These are phyloP conservation scores for Gopherus flavomarginatus DNA, from an alignment of 2,113 vertebrate genomes.

Conservation along the genomic window DNA sequence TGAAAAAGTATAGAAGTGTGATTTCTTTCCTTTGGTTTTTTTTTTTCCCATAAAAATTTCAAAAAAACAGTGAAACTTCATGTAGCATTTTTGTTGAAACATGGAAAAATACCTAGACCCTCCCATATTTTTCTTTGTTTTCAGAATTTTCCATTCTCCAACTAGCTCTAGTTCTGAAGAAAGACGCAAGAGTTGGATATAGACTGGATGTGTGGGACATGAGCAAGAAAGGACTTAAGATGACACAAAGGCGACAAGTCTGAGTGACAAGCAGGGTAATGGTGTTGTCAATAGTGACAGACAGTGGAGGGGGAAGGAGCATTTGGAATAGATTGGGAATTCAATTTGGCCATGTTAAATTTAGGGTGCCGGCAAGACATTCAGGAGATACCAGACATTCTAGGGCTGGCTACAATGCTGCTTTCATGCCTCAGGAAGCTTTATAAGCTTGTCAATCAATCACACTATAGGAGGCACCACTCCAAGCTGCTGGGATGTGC, in stretches of 20 bases:
- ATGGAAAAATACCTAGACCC: not conserved
- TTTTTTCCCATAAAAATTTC: not conserved
- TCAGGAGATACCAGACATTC: not conserved
- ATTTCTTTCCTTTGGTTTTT: not conserved
- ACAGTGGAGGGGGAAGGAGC: not conserved
- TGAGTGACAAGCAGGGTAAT: not conserved
- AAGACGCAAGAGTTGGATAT: slow-evolving; percentile 1
- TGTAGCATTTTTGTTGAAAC: not conserved
- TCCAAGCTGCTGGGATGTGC: not conserved
- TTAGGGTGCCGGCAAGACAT: not conserved
- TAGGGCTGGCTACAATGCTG: not conserved
- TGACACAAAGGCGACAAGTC: not conserved
- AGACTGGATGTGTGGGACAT: not conserved
- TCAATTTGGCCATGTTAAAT: not conserved
- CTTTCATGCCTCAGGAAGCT: not conserved
- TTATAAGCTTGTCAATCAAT: not conserved
- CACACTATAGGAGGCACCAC: not conserved
- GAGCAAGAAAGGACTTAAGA: not conserved
- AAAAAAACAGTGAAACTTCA: not conserved
- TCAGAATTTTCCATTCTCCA: not conserved
- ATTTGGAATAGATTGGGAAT: not conserved
- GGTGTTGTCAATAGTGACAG: not conserved
- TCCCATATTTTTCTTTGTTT: not conserved
- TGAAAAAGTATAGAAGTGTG: not conserved
- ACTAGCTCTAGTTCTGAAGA: not conserved